A percentile compares a stretch with the other conserved stretches of the same genome.
These are phyloP conservation scores for Platycercus adscitus DNA, from an alignment of 2,113 vertebrate species.

Conservation along the genomic window DNA sequence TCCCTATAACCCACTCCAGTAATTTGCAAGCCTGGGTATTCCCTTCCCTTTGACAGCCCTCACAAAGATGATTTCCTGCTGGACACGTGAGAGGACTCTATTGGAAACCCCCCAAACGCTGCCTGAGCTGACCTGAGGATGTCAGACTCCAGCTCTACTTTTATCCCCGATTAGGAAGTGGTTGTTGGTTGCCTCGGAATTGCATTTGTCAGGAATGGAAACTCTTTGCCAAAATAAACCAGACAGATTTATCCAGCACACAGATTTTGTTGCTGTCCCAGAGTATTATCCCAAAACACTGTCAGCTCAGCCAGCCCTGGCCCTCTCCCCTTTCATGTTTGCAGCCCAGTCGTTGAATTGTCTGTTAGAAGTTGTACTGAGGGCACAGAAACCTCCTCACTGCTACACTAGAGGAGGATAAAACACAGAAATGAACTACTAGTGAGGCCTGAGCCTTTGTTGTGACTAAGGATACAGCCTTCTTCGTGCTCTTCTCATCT, in stretches of 20 bases:
- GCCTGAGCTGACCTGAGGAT: neutral
- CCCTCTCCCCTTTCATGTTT: neutral
- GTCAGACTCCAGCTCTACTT: neutral
- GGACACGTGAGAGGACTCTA: neutral
- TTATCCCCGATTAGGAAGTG: neutral
- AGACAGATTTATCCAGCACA: neutral
- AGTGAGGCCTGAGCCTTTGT: neutral
- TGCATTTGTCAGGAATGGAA: conserved; percentile 20
- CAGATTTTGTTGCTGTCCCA: neutral
- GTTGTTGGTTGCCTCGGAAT: conserved; percentile 2
- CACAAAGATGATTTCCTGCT: conserved; percentile 2
- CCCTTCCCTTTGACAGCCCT: neutral
- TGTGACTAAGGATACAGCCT: neutral
- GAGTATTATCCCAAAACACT: neutral
- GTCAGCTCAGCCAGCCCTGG: neutral
- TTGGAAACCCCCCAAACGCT: conserved; percentile 20
- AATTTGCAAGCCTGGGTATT: neutral
- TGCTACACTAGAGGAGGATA: neutral
- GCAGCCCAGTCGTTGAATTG: neutral
- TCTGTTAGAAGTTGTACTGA: neutral
- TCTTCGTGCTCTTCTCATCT: neutral
- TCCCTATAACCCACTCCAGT: neutral
- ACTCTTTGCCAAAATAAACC: conserved; percentile 47
- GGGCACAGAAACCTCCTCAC: neutral
- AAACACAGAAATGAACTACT: neutral